Percentiles rank a stretch among this genome's conserved stretches.
These are phyloP conservation scores for Heptranchias perlo DNA, from an alignment of 2,113 vertebrate genomes.

Conservation along the genomic window DNA sequence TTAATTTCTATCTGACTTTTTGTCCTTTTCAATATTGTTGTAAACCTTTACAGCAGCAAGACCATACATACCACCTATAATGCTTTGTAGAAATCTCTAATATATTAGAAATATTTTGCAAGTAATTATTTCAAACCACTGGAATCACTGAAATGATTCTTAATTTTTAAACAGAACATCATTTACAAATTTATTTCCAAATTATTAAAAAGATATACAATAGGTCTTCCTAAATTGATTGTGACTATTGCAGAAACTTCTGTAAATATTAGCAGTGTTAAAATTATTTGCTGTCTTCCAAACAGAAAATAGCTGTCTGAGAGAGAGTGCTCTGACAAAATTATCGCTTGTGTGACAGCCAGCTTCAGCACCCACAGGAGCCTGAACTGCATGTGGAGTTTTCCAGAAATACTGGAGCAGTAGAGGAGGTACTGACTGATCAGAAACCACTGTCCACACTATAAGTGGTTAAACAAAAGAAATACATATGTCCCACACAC, in stretches of 20 bases:
- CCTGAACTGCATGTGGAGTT: not conserved
- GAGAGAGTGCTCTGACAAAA: not conserved
- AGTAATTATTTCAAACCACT: not conserved
- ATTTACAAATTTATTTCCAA: too few relatives aligned
- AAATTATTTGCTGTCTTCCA: not conserved
- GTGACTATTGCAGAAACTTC: not conserved
- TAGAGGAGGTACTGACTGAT: not conserved
- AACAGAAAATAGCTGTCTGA: not conserved
- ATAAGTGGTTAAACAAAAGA: not conserved
- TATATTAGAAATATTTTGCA: not conserved
- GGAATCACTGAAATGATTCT: not conserved
- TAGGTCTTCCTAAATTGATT: not conserved
- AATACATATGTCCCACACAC: not conserved
- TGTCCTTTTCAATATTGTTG: not conserved
- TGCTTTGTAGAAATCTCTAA: not conserved
- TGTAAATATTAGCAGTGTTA: not conserved
- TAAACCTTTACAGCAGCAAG: not conserved
- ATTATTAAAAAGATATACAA: not conserved
- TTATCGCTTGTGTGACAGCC: not conserved
- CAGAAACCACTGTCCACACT: not conserved
- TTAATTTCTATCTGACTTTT: not conserved
- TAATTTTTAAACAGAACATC: not conserved
- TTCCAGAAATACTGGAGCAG: not conserved
- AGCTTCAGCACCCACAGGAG: not conserved
- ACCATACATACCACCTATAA: not conserved